Conservation (phyloP, 2,888 invertebrate species). For the Agriopis leucophaearia region DNA sequence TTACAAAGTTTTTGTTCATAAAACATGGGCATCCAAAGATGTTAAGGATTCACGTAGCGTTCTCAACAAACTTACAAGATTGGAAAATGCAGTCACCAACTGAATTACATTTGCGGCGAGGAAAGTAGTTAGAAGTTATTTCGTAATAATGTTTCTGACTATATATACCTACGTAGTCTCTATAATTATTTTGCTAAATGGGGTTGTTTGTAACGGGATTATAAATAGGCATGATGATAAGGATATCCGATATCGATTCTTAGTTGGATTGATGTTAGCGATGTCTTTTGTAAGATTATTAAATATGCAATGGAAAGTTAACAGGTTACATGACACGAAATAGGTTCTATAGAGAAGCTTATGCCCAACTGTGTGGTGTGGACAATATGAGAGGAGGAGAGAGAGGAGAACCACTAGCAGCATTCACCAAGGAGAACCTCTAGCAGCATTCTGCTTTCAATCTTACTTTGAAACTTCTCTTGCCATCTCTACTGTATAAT, state of each 20-base stretch:
- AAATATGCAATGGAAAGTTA: not conserved
- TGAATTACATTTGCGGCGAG: conserved; percentile 14
- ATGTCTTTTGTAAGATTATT: not conserved
- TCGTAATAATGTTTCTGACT: not conserved
- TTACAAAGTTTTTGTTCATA: conserved; percentile 6
- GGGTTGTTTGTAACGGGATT: not conserved
- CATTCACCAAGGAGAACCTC: no score
- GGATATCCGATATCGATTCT: not conserved
- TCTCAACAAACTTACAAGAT: conserved; percentile 18
- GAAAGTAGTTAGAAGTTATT: conserved; percentile 13
- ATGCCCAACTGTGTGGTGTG: no score
- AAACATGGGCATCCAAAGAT: conserved; percentile 3
- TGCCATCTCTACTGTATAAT: no score
- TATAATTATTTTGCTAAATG: not conserved
- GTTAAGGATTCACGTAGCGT: conserved; percentile 17
- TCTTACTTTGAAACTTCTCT: no score
- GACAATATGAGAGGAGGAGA: no score
- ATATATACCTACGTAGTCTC: not conserved
- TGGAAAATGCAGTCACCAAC: conserved; percentile 20
- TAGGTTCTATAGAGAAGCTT: not conserved
- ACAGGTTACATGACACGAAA: not conserved
- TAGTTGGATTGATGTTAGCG: not conserved
- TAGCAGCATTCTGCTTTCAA: no score
- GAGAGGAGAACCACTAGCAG: no score
- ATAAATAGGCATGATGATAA: conserved; percentile 3